These are phyloP conservation scores for Cynopterus brachyotis DNA, from an alignment of 2,113 vertebrate species.

Conservation along the genomic window DNA sequence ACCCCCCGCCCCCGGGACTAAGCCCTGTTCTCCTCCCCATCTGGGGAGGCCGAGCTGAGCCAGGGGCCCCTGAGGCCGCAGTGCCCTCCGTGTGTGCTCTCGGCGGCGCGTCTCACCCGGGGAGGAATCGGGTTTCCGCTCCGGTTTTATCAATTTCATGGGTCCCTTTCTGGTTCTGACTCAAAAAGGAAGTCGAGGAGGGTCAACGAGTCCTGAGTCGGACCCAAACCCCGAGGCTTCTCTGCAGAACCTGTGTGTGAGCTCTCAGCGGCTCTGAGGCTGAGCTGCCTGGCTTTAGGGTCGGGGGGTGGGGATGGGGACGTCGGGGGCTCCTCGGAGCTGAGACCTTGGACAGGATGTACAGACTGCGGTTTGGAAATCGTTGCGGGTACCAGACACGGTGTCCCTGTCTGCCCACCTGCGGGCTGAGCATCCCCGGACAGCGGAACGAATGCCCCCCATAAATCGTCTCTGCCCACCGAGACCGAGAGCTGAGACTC, in stretches of 20 bases:
- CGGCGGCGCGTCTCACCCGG: rapidly evolving
- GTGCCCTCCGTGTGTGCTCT: neutral
- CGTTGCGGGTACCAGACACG: neutral
- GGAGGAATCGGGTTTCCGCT: neutral
- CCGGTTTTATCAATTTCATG: constrained; percentile 66
- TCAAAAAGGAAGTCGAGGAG: constrained; percentile 46
- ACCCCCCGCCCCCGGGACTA: neutral
- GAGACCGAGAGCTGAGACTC: neutral
- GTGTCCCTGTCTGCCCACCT: neutral
- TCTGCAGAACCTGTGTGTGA: constrained; percentile 45
- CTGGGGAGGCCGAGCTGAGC: neutral
- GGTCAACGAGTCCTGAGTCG: constrained; percentile 47
- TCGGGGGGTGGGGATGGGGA: neutral
- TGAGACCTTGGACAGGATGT: constrained; percentile 51
- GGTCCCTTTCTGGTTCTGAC: neutral
- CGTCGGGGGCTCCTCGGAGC: neutral
- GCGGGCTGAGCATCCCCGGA: neutral
- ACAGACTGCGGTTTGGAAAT: constrained; percentile 38
- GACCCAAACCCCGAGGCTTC: constrained; percentile 56
- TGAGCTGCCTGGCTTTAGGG: neutral
- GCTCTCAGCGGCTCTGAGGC: neutral
- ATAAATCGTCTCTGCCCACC: neutral
- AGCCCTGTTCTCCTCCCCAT: neutral
- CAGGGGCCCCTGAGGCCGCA: neutral
- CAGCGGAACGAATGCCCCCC: neutral